phyloP scores from a whole-genome alignment of 1,140 invertebrate genomes.

The Aphaenogaster ashmeadi region DNA sequence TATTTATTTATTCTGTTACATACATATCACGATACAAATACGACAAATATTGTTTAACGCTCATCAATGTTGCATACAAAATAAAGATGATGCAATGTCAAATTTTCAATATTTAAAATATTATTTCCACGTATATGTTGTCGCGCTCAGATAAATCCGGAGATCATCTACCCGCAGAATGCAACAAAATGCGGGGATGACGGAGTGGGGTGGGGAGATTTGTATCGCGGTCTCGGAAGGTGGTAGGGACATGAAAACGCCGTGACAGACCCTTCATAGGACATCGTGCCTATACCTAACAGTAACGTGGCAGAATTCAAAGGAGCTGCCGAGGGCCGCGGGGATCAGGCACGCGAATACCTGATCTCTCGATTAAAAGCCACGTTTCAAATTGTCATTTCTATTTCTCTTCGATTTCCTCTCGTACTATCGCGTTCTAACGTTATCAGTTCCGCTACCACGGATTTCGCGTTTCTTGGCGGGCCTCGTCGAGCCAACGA shows the following conservation, averaged over 20 bases:
- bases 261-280: slow-evolving; percentile 81
- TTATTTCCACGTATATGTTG: background rate
- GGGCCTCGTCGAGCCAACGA: background rate
- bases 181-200: slow-evolving; percentile 41
- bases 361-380: slow-evolving; percentile 38
- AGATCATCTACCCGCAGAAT: slow-evolving; percentile 66
- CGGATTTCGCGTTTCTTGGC: background rate
- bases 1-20: background rate
- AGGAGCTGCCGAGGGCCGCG: slow-evolving; percentile 45
- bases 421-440: background rate
- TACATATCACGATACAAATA: background rate
- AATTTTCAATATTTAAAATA: slow-evolving; percentile 28
- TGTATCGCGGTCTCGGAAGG: slow-evolving; percentile 62
- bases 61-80: background rate
- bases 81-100: background rate
- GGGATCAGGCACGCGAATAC: slow-evolving; percentile 61
- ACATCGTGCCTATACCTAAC: slow-evolving; percentile 71
- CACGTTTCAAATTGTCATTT: background rate
- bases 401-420: background rate
- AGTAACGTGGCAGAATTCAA: slow-evolving; percentile 72
- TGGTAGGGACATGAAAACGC: slow-evolving; percentile 73
- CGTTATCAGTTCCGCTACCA: background rate
- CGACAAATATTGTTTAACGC: background rate
- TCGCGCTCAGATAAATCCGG: slow-evolving; percentile 11
- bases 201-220: slow-evolving; percentile 58